Conservation (phyloP, 2,113 vertebrate genomes). For the Amazona vittata region DNA sequence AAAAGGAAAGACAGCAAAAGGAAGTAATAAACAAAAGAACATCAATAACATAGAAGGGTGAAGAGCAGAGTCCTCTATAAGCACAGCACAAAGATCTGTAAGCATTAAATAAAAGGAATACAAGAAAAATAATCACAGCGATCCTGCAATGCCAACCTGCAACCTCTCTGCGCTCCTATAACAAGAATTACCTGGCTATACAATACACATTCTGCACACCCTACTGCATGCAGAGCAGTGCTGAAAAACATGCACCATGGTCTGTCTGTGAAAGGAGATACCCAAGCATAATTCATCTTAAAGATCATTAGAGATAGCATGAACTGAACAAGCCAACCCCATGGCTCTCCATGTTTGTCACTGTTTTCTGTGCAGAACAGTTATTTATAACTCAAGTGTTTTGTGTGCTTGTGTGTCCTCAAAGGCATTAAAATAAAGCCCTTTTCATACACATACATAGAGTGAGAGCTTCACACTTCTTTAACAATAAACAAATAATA, state of each 20-base stretch:
- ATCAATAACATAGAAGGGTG: not conserved
- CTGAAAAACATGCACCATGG: not conserved
- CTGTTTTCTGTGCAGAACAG: not conserved
- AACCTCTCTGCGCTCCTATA: not conserved
- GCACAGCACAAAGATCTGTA: not conserved
- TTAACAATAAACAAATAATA: not conserved
- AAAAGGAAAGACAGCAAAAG: not conserved
- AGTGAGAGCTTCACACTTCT: not conserved
- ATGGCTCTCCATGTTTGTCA: not conserved
- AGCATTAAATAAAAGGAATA: not conserved
- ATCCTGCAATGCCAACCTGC: not conserved
- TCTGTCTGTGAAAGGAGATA: not conserved
- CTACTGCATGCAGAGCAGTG: not conserved
- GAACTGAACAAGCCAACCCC: not conserved
- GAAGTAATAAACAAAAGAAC: not conserved
- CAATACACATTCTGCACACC: accelerated
- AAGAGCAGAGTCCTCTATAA: not conserved
- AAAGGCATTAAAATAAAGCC: not conserved
- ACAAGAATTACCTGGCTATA: not conserved
- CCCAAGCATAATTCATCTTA: not conserved
- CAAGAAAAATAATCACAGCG: not conserved
- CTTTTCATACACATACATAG: not conserved
- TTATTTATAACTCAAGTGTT: not conserved
- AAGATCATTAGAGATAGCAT: not conserved
- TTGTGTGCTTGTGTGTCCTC: not conserved